Percentiles rank a stretch among this genome's conserved stretches.
These are phyloP conservation scores for Psylliodes chrysocephalus DNA, from an alignment of 2,888 invertebrate species.

Conservation along the genomic window DNA sequence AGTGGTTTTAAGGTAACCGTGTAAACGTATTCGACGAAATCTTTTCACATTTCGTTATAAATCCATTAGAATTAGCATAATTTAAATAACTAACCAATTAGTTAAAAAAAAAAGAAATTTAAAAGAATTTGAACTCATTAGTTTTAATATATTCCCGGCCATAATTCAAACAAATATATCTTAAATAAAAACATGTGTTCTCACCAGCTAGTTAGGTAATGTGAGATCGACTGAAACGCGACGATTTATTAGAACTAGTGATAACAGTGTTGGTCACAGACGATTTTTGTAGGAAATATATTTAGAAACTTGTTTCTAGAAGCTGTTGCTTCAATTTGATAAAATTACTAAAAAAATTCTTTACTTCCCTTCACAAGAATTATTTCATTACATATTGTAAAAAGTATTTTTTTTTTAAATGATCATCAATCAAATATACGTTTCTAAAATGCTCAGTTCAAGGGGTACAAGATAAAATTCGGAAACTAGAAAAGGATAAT, in stretches of 20 bases:
- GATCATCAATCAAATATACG: no score
- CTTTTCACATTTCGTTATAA: conserved; percentile 23
- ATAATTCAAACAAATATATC: conserved; percentile 18
- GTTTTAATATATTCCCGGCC: conserved; percentile 19
- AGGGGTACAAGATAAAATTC: no score
- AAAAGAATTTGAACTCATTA: conserved; percentile 21
- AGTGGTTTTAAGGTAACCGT: neutral
- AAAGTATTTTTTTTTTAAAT: no score
- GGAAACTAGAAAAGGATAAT: no score
- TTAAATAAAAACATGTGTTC: conserved; percentile 18
- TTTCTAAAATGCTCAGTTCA: no score
- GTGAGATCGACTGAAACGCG: conserved; percentile 8
- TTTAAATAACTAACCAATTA: conserved; percentile 16
- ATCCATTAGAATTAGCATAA: conserved; percentile 23
- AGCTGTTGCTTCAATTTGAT: no score
- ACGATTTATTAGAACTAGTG: conserved; percentile 16
- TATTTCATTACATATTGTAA: no score
- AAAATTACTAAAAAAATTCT: no score
- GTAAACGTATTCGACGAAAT: conserved; percentile 17
- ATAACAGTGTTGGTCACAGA: conserved; percentile 12
- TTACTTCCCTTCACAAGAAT: no score
- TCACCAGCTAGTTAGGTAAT: conserved; percentile 14
- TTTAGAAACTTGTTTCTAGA: no score
- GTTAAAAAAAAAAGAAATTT: conserved; percentile 24
- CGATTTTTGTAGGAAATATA: no score